phyloP scores from a whole-genome alignment of 1,140 invertebrate species.

The Cardiocondyla obscurior region DNA sequence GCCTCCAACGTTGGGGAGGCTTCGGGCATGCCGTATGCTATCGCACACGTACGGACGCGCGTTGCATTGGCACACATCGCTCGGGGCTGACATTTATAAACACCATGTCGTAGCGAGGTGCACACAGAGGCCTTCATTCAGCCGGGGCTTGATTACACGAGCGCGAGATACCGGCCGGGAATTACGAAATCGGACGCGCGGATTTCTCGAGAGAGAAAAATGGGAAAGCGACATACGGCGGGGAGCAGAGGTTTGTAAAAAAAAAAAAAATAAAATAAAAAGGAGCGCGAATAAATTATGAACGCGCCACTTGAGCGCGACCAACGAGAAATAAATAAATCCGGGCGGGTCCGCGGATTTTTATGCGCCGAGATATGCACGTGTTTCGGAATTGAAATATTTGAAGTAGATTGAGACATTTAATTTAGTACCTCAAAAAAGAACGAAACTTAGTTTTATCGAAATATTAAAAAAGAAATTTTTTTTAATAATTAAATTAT shows the following conservation, averaged over 20 bases:
- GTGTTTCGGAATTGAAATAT: neutral
- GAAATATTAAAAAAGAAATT: too few species aligned
- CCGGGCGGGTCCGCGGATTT: neutral
- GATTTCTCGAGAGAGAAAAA: conserved; percentile 39
- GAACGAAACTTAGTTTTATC: neutral
- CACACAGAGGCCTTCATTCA: conserved; percentile 66
- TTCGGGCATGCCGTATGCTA: conserved; percentile 2
- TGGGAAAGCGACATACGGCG: conserved; percentile 5
- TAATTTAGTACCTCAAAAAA: neutral
- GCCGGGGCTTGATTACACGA: conserved; percentile 55
- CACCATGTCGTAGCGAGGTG: conserved; percentile 46
- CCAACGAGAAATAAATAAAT: conserved; percentile 7
- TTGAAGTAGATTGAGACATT: neutral
- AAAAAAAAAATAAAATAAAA: too few species aligned
- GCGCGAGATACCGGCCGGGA: conserved; percentile 58
- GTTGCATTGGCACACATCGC: conserved; percentile 63
- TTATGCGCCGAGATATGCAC: neutral
- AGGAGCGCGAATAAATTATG: neutral
- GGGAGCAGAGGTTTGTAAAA: neutral
- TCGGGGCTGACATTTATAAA: conserved; percentile 70
- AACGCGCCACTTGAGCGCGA: neutral
- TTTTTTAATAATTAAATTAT: neutral
- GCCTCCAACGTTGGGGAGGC: neutral
- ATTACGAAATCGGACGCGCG: conserved; percentile 55
- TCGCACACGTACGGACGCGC: neutral